These are phyloP conservation scores for Theretra japonica DNA, from an alignment of 2,888 invertebrate genomes.

Conservation along the genomic window DNA sequence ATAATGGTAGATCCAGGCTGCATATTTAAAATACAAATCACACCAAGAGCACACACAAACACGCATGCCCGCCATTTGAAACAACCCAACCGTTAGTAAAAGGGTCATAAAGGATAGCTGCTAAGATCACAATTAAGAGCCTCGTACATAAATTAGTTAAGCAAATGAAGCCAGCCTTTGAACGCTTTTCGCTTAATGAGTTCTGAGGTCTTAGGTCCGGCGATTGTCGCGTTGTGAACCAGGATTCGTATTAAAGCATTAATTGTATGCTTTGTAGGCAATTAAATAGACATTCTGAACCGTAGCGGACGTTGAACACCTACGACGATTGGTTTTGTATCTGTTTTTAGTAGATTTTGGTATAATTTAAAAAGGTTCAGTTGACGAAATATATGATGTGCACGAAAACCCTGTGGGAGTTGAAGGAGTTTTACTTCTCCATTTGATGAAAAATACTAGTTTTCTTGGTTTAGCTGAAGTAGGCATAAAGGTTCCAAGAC, in stretches of 20 bases:
- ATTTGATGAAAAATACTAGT: too few species aligned
- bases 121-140: constrained; percentile 29
- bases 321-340: neutral
- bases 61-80: neutral
- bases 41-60: neutral
- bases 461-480: too few species aligned
- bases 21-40: too few species aligned
- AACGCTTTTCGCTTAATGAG: constrained; percentile 33
- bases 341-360: neutral
- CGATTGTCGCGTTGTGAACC: constrained; percentile 33
- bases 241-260: constrained; percentile 31
- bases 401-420: too few species aligned
- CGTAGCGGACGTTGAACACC: constrained; percentile 21
- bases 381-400: too few species aligned
- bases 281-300: constrained; percentile 30
- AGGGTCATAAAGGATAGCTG: constrained; percentile 12
- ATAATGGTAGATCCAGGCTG: too few species aligned
- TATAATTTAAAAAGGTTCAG: too few species aligned
- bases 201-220: constrained; percentile 30
- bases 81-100: constrained; percentile 7
- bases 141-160: constrained; percentile 54
- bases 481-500: too few species aligned
- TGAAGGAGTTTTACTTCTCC: too few species aligned
- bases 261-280: constrained; percentile 32
- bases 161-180: constrained; percentile 36